Conservation (phyloP, 2,113 vertebrate species). For the Gyps fulvus region DNA sequence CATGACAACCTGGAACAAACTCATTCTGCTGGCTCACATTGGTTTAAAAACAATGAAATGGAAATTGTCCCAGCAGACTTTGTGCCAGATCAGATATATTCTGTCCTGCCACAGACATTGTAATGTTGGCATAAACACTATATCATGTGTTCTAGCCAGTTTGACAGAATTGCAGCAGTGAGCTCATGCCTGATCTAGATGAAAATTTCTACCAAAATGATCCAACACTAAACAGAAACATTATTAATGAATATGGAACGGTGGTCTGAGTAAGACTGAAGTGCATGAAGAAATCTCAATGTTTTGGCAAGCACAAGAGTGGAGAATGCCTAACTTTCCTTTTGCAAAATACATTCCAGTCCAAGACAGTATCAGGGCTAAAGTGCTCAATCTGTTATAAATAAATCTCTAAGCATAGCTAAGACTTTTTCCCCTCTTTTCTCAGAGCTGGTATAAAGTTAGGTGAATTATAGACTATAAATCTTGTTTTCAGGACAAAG, state of each 20-base stretch:
- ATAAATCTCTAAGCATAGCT: background rate
- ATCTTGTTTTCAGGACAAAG: background rate
- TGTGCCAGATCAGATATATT: background rate
- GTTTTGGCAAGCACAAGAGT: background rate
- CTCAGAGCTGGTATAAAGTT: background rate
- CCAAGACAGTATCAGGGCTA: background rate
- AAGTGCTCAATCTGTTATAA: background rate
- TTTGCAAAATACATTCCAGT: background rate
- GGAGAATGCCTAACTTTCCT: background rate
- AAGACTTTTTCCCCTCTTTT: background rate
- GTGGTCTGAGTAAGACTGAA: background rate
- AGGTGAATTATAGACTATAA: background rate
- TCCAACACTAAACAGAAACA: background rate
- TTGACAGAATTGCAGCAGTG: background rate
- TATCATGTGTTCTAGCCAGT: background rate
- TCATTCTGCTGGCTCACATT: background rate
- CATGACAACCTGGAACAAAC: background rate
- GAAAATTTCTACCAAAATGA: background rate
- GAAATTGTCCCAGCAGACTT: background rate
- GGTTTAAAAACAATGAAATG: conserved; percentile 20
- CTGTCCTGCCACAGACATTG: background rate
- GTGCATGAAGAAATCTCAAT: background rate
- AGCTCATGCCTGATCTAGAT: background rate
- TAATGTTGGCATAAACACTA: background rate
- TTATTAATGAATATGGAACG: background rate